Conservation (phyloP, 1,140 invertebrate genomes). For the Drosophila serrata region DNA sequence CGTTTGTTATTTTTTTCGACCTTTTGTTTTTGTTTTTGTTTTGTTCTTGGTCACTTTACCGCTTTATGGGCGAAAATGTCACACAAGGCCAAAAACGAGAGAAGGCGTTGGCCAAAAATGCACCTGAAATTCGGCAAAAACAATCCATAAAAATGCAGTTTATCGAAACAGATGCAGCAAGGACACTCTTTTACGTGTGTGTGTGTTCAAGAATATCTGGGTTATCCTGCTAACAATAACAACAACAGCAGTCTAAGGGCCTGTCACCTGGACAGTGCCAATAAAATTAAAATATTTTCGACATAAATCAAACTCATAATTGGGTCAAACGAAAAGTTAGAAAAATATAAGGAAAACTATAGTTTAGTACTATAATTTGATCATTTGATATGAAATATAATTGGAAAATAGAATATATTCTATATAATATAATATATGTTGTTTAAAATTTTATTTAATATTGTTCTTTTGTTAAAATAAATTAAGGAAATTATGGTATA, state of each 20-base stretch:
- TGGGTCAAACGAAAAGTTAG: slow-evolving; percentile 55
- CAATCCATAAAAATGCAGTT: slow-evolving; percentile 50
- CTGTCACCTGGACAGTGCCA: slow-evolving; percentile 37
- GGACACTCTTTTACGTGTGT: slow-evolving; percentile 4
- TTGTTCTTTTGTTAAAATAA: too few species aligned
- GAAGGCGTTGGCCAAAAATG: slow-evolving; percentile 35
- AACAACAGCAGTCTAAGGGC: slow-evolving; percentile 23
- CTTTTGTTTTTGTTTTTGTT: not conserved
- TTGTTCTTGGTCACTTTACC: not conserved
- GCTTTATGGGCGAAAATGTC: slow-evolving; percentile 42
- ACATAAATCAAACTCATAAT: slow-evolving; percentile 75
- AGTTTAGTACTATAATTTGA: not conserved
- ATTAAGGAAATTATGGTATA: too few species aligned
- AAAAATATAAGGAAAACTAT: slow-evolving; percentile 25
- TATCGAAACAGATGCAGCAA: slow-evolving; percentile 56
- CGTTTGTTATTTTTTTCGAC: not conserved
- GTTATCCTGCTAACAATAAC: slow-evolving; percentile 30
- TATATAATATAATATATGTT: not conserved
- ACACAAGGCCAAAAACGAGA: slow-evolving; percentile 32
- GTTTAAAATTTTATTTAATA: not conserved
- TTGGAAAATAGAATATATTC: not conserved
- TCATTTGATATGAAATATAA: not conserved
- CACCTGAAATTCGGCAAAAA: slow-evolving; percentile 39
- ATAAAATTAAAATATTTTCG: slow-evolving; percentile 72
- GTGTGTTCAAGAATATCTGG: slow-evolving; percentile 45